Evolutionary conservation across 2,888 invertebrate species (phyloP).

Genomic region (Caenorhabditis sulstoni): DNA sequence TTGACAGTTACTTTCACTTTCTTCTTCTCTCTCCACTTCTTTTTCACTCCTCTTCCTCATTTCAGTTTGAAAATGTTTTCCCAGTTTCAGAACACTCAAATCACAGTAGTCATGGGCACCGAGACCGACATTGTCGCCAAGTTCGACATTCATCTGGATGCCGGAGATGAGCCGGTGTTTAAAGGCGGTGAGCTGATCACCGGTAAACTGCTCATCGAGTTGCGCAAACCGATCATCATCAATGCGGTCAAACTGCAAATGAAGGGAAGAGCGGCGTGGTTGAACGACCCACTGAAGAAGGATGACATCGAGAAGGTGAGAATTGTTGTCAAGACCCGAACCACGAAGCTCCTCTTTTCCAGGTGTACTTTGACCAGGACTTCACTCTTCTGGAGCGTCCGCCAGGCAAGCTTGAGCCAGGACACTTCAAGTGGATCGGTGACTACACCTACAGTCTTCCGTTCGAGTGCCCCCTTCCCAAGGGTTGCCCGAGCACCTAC

Average conservation of each 20-base stretch:
- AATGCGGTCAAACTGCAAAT: conserved; percentile 70
- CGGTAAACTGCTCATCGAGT: conserved; percentile 64
- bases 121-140: conserved; percentile 58
- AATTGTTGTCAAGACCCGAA: not conserved
- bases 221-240: conserved; percentile 64
- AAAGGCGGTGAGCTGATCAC: conserved; percentile 69
- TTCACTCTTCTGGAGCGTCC: conserved; percentile 79
- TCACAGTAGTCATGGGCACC: conserved; percentile 48
- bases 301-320: conserved; percentile 70
- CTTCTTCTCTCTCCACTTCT: conserved; percentile 3
- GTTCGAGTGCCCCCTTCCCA: conserved; percentile 78
- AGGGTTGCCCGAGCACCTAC: conserved; percentile 76
- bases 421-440: conserved; percentile 78
- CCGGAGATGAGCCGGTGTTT: conserved; percentile 62
- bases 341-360: not conserved
- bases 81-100: not conserved
- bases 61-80: not conserved
- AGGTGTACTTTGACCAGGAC: conserved; percentile 78
- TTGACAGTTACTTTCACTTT: not conserved
- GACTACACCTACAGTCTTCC: conserved; percentile 77
- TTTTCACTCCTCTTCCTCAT: not conserved
- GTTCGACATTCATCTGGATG: conserved; percentile 66
- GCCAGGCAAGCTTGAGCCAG: conserved; percentile 78
- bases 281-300: conserved; percentile 68
- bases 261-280: conserved; percentile 70